Evolutionary conservation across 2,113 vertebrate genomes (phyloP).

Genomic region (Bolborhynchus lineola): DNA sequence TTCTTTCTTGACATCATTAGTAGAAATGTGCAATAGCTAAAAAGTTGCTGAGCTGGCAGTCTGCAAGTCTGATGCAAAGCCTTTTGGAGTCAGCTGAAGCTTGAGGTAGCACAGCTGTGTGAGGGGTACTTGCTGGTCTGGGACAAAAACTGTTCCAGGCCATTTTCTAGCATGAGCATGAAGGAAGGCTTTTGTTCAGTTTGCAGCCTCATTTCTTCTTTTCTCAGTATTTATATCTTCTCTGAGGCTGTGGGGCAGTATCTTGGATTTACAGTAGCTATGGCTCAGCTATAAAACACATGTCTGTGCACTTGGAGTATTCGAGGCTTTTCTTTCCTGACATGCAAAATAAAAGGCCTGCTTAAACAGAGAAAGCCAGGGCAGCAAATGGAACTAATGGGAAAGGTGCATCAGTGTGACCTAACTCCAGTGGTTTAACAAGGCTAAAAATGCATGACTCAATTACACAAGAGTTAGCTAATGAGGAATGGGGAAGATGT

Average conservation of each 20-base stretch:
- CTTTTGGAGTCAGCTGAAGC: not conserved
- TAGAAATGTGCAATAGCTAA: not conserved
- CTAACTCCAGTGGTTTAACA: slow-evolving; percentile 73
- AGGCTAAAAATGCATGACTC: slow-evolving; percentile 79
- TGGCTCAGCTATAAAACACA: slow-evolving; percentile 33
- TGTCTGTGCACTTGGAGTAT: not conserved
- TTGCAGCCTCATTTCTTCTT: slow-evolving; percentile 2
- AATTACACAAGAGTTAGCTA: slow-evolving; percentile 85
- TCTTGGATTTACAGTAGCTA: slow-evolving; percentile 13
- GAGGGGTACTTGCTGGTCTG: not conserved
- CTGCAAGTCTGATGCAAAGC: not conserved
- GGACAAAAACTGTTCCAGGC: not conserved
- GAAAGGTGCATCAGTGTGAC: slow-evolving; percentile 66
- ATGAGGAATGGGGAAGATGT: slow-evolving; percentile 76
- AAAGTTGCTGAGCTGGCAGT: not conserved
- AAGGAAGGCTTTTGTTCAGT: slow-evolving; percentile 28
- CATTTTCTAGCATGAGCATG: not conserved
- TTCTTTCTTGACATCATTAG: not conserved
- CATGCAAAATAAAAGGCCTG: slow-evolving; percentile 20
- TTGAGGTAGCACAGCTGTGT: not conserved
- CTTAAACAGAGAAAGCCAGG: not conserved
- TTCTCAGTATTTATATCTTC: slow-evolving; percentile 8
- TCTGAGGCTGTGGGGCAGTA: slow-evolving; percentile 3
- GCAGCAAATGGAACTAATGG: slow-evolving; percentile 50
- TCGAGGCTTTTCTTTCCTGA: slow-evolving; percentile 9